Base-by-base conservation (phyloP, 92 coral and sea anemone genomes). In the Pocillopora grandis region DNA sequence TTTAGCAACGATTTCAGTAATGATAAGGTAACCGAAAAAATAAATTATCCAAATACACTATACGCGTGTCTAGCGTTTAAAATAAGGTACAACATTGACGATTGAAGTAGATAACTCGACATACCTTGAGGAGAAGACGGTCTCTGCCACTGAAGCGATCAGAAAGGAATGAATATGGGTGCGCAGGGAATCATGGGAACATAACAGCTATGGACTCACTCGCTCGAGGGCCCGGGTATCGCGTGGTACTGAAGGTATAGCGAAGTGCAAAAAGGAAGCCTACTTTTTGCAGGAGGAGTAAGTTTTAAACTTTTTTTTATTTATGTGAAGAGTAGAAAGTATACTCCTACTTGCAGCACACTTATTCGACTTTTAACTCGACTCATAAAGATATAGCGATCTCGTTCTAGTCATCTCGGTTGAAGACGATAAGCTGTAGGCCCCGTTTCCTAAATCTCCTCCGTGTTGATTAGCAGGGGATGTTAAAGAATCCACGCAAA, bases 111-210 rank as follows among this genome's bases (percentile, higher is more conserved):
- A 93, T 91, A 52, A 6, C 16, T 62, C 48, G 36, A 33, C 58
- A 81, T 58, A 73, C 88, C 89, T 85, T 80, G 71, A 27, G 5
- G 10, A 12, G 37, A 65, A 61, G 84, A 92, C 70, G 88, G 72
- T 61, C 20, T 58, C 68, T 69, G 66, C 56, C 31, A 56, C 52
- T 58, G 12, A 58, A 27, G 63, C 58, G 58, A 62, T 19, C 52
- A 19, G 19, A 52, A 72, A 72, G 64, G 80, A 23, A 9, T 2
- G 10, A 3, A 7, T 2, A 2, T 9, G 2, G 16, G 60, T 2
- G 79, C 84, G 95, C 91, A 85, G 42, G 66, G 95, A 65, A 70
- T 85, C 77, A 87, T 90, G 93, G 95, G 89, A 90, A 35, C 52
- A 60, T 8, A 21, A 16, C 37, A 23, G 35, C 57, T 36, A 19